Conservation (phyloP, 1,140 invertebrate species). For the Diachasmimorpha longicaudata region DNA sequence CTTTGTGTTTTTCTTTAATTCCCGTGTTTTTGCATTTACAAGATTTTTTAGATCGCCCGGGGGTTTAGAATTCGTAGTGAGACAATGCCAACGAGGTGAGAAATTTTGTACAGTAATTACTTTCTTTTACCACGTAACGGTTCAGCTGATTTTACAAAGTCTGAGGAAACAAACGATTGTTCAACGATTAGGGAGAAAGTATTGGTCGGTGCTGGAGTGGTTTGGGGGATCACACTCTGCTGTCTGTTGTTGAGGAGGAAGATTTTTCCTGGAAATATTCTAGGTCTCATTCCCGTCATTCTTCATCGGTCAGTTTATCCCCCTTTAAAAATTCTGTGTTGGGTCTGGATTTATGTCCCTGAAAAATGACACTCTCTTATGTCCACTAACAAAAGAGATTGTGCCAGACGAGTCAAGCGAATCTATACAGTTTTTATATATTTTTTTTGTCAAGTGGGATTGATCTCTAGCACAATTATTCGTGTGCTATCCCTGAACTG, state of each 20-base stretch:
- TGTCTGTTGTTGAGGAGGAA: conserved; percentile 38
- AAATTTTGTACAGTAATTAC: neutral
- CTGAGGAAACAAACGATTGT: neutral
- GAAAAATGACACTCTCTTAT: too few relatives aligned
- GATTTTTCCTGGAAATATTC: conserved; percentile 25
- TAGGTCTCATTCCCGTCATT: conserved; percentile 39
- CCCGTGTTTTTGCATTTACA: neutral
- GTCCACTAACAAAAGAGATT: too few relatives aligned
- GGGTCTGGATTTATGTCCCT: too few relatives aligned
- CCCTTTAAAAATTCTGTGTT: neutral
- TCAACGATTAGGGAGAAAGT: conserved; percentile 40
- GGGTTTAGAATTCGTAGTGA: neutral
- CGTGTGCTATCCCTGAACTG: too few relatives aligned
- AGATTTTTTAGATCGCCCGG: neutral
- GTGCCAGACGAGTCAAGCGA: too few relatives aligned
- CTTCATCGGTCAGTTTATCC: conserved; percentile 37
- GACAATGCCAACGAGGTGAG: neutral
- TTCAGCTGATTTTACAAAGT: too few relatives aligned
- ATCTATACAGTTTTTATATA: too few relatives aligned
- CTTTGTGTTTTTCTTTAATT: conserved; percentile 35
- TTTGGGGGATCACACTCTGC: conserved; percentile 39
- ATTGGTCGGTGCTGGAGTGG: conserved; percentile 37
- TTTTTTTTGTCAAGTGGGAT: too few relatives aligned
- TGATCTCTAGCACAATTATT: too few relatives aligned
- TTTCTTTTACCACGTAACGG: too few relatives aligned